phyloP scores from a whole-genome alignment of 1,140 invertebrate genomes.

The Dendroctonus ponderosae region DNA sequence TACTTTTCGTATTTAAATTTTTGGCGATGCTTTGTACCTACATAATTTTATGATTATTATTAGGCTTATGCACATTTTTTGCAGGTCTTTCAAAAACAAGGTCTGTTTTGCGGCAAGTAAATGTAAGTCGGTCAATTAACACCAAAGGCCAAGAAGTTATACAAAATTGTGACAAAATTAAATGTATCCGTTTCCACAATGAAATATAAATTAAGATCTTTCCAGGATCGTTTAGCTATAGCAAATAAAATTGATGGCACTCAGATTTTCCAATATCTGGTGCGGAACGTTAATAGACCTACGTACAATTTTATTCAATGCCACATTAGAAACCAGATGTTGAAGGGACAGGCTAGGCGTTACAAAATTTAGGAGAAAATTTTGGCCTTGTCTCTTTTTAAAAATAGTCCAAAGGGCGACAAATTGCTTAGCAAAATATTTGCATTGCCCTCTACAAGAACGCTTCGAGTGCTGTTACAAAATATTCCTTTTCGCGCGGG shows the following conservation, averaged over 20 bases:
- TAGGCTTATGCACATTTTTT: no score
- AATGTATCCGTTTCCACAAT: no score
- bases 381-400: conserved; percentile 37
- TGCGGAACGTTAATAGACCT: conserved; percentile 17
- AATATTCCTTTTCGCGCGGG: conserved; percentile 38
- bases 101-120: no score
- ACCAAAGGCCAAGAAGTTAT: no score
- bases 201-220: conserved; percentile 1
- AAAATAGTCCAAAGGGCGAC: conserved; percentile 41
- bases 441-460: conserved; percentile 36
- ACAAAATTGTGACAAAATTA: no score
- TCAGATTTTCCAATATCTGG: conserved; percentile 11
- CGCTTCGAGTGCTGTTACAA: conserved; percentile 35
- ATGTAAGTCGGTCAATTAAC: no score
- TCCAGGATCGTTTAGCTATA: background rate
- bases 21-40: no score
- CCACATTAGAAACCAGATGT: conserved; percentile 23
- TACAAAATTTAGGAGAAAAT: conserved; percentile 41
- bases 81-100: no score
- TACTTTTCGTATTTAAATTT: no score
- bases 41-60: no score
- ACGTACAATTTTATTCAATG: conserved; percentile 31
- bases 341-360: conserved; percentile 28
- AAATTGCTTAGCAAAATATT: conserved; percentile 36
- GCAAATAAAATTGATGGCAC: background rate